Conservation (phyloP, 2,113 vertebrate species). For the Malurus melanocephalus region DNA sequence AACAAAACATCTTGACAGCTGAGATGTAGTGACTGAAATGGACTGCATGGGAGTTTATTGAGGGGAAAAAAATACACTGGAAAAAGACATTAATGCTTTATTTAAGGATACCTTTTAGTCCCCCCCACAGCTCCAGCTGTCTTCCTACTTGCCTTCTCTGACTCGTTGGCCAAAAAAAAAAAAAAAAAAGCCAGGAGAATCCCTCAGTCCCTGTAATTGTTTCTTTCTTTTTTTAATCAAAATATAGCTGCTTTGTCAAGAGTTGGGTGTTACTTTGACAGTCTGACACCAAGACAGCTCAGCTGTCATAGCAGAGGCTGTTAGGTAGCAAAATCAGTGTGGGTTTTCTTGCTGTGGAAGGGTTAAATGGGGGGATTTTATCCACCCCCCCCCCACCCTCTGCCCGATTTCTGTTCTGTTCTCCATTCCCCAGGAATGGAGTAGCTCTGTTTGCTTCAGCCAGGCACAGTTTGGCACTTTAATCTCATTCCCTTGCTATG, state of each 20-base stretch:
- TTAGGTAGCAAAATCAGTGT: rapidly evolving
- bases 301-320: rapidly evolving
- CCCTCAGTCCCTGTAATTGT: not conserved
- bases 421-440: not conserved
- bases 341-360: not conserved
- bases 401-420: not conserved
- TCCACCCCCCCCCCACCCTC: not conserved
- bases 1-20: not conserved
- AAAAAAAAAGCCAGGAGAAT: not conserved
- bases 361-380: not conserved
- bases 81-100: not conserved
- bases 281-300: not conserved
- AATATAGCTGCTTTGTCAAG: not conserved
- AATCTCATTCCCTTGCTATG: not conserved
- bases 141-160: not conserved
- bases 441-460: not conserved
- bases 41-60: not conserved
- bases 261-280: not conserved
- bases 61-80: not conserved
- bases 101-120: not conserved
- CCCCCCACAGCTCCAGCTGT: not conserved
- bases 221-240: not conserved
- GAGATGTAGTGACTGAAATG: not conserved
- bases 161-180: not conserved
- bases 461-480: not conserved